Evolutionary conservation across 1,140 invertebrate genomes (phyloP).

Genomic region (Hirudo medicinalis): DNA sequence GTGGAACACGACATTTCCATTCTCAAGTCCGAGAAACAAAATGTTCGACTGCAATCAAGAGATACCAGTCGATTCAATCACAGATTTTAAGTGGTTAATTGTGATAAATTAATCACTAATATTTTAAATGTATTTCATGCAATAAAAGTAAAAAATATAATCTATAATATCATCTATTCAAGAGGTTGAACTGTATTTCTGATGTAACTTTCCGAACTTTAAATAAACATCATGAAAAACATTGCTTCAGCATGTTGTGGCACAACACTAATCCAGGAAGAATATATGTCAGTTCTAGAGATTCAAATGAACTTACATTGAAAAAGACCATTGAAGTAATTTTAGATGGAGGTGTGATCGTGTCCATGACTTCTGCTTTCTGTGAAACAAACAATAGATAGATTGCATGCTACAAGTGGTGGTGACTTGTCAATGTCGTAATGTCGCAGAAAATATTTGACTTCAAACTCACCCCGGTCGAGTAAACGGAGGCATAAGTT

Average conservation of each 20-base stretch:
- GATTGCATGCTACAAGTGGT: neutral
- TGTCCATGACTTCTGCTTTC: slow-evolving; percentile 25
- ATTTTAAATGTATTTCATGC: no score
- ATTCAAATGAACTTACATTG: slow-evolving; percentile 7
- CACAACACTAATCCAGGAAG: no score
- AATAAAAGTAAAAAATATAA: no score
- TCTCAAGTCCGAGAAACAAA: slow-evolving; percentile 56
- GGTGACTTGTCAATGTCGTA: neutral
- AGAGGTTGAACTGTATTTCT: no score
- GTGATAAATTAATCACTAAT: no score
- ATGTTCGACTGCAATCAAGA: slow-evolving; percentile 51
- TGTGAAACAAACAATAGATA: slow-evolving; percentile 22
- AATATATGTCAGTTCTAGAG: no score
- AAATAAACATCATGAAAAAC: no score
- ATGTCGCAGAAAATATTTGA: no score
- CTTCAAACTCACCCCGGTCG: slow-evolving; percentile 44
- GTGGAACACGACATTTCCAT: slow-evolving; percentile 48
- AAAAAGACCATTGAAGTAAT: slow-evolving; percentile 23
- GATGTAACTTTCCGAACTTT: no score
- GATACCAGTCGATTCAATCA: slow-evolving; percentile 40
- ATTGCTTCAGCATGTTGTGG: no score
- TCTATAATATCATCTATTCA: no score
- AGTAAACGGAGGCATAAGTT: slow-evolving; percentile 60
- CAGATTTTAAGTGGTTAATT: no score
- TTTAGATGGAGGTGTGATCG: slow-evolving; percentile 23